These are phyloP conservation scores for Chaetodon trifascialis DNA, from an alignment of 2,113 vertebrate species.

Conservation along the genomic window DNA sequence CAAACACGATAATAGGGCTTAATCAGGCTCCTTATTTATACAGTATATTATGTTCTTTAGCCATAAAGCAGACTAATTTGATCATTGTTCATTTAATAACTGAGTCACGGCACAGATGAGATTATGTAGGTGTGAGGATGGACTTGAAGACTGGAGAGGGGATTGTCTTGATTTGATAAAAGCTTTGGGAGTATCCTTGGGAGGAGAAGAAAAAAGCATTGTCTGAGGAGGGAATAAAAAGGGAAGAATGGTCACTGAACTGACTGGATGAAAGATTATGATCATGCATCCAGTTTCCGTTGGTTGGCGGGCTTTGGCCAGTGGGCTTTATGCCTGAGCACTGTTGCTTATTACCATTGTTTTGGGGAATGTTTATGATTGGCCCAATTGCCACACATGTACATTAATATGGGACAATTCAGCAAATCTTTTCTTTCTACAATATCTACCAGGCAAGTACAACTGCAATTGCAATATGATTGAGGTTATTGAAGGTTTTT, in stretches of 20 bases:
- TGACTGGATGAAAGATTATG: not conserved
- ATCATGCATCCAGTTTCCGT: not conserved
- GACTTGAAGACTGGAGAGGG: slow-evolving; percentile 22
- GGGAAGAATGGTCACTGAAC: not conserved
- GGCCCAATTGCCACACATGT: not conserved
- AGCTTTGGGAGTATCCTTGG: not conserved
- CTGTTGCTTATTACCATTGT: not conserved
- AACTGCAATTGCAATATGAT: too few species aligned
- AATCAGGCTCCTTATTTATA: slow-evolving; percentile 15
- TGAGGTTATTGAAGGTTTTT: not conserved
- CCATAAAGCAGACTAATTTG: slow-evolving; percentile 11
- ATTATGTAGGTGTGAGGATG: slow-evolving; percentile 41
- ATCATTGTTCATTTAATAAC: slow-evolving; percentile 20
- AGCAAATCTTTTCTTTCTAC: not conserved
- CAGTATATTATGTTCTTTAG: slow-evolving; percentile 3
- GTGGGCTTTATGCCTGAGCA: not conserved
- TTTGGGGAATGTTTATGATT: not conserved
- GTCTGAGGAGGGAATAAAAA: not conserved
- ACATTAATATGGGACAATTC: not conserved
- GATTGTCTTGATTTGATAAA: slow-evolving; percentile 42
- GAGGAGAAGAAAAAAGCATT: not conserved
- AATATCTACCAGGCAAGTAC: not conserved
- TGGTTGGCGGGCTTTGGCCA: not conserved
- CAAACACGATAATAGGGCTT: slow-evolving; percentile 7
- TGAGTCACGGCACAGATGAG: slow-evolving; percentile 20